Conservation (phyloP, 2,888 invertebrate species). For the Agelastica alni region DNA sequence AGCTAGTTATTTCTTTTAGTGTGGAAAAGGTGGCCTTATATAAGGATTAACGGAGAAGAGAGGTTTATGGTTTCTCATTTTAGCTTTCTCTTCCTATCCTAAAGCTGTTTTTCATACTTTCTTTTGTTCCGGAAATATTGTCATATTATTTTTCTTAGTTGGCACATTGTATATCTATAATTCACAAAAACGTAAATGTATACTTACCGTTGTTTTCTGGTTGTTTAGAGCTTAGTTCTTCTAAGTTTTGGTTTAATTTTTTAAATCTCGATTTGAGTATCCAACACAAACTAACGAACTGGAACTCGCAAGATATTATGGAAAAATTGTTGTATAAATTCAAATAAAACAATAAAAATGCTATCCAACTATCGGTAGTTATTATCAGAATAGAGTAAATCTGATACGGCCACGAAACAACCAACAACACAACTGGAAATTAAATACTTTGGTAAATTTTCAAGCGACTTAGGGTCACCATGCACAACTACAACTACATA, state of each 20-base stretch:
- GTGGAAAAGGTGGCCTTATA: too few species aligned
- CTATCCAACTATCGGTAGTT: constrained; percentile 27
- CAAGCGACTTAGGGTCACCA: too few species aligned
- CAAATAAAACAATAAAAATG: constrained; percentile 31
- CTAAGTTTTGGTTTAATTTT: constrained; percentile 21
- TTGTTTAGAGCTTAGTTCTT: constrained; percentile 16
- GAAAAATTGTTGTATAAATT: constrained; percentile 37
- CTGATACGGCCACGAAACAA: constrained; percentile 35
- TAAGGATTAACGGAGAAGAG: too few species aligned
- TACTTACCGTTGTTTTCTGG: constrained; percentile 19
- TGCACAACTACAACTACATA: too few species aligned
- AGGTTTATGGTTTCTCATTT: too few species aligned
- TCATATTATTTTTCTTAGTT: neutral
- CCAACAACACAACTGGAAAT: constrained; percentile 24
- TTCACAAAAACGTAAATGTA: neutral
- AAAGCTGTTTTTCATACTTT: too few species aligned
- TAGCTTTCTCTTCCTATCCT: too few species aligned
- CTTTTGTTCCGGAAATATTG: neutral
- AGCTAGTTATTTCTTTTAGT: too few species aligned
- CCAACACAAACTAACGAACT: constrained; percentile 31
- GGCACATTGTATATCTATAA: neutral
- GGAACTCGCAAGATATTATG: constrained; percentile 33
- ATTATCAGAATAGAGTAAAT: constrained; percentile 32
- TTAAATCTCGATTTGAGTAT: constrained; percentile 26
- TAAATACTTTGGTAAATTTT: neutral